A percentile compares a stretch with the other conserved stretches of the same genome.
Conservation (phyloP, 2,113 vertebrate genomes). For the Melanerpes aurifrons region DNA sequence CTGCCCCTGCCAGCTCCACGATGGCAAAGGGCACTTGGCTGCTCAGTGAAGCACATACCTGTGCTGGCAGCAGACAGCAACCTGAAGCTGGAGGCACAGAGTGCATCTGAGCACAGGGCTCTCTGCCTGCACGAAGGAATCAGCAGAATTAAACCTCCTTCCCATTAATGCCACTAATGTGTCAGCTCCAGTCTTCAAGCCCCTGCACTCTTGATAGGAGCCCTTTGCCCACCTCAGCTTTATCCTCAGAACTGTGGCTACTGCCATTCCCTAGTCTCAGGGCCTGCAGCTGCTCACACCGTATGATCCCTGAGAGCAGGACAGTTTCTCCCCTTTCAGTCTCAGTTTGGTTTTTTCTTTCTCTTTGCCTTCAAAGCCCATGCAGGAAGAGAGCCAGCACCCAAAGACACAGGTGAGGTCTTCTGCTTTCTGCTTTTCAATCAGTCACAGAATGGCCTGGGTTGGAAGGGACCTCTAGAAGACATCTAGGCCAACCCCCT, state of each 20-base stretch:
- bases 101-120: background rate
- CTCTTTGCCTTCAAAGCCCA: background rate
- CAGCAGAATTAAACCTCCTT: background rate
- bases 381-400: background rate
- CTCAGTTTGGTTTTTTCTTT: background rate
- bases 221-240: background rate
- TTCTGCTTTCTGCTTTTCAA: background rate
- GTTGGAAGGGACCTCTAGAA: no score
- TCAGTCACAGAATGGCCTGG: no score
- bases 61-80: background rate
- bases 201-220: accelerated
- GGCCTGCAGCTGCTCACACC: background rate
- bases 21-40: background rate
- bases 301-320: background rate
- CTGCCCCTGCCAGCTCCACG: background rate
- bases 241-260: background rate
- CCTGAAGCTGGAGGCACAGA: background rate
- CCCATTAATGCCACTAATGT: background rate
- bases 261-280: background rate
- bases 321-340: background rate
- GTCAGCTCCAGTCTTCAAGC: background rate
- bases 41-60: background rate
- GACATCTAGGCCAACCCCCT: no score
- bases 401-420: background rate
- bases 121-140: background rate